Percentiles rank a stretch among this genome's conserved stretches.
These are phyloP conservation scores for Acrobasis suavella DNA, from an alignment of 2,888 invertebrate genomes.

Conservation along the genomic window DNA sequence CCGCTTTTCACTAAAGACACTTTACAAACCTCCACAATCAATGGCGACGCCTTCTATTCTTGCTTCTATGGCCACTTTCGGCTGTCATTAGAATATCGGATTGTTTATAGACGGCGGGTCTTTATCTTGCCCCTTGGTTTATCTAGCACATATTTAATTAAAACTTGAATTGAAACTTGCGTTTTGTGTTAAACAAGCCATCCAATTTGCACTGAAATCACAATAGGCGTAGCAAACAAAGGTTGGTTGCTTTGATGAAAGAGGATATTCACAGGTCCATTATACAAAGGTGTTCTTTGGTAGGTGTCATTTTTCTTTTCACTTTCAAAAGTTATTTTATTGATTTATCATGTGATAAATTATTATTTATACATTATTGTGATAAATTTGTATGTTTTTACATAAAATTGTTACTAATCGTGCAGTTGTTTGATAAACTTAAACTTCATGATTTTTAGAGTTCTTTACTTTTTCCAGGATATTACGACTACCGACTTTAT, in stretches of 20 bases:
- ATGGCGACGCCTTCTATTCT: conserved; percentile 47
- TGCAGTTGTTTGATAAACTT: no score
- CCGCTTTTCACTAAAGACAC: not conserved
- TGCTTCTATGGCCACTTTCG: conserved; percentile 29
- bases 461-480: no score
- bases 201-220: conserved; percentile 24
- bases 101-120: conserved; percentile 45
- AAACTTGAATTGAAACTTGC: conserved; percentile 48
- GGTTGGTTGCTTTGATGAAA: conserved; percentile 7
- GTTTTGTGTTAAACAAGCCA: conserved; percentile 8
- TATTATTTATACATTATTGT: no score
- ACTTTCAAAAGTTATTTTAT: no score
- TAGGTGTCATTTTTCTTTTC: not conserved
- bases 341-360: no score
- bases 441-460: no score
- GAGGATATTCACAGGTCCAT: not conserved
- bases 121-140: conserved; percentile 49
- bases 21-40: conserved; percentile 29
- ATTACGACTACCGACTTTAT: no score
- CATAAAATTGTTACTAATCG: no score
- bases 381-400: no score
- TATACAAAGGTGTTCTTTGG: not conserved
- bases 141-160: conserved; percentile 64
- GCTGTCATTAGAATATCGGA: conserved; percentile 66
- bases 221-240: conserved; percentile 6